Base-by-base conservation (phyloP, 2,888 invertebrate genomes). In the Spatulosminthurus flaviceps region DNA sequence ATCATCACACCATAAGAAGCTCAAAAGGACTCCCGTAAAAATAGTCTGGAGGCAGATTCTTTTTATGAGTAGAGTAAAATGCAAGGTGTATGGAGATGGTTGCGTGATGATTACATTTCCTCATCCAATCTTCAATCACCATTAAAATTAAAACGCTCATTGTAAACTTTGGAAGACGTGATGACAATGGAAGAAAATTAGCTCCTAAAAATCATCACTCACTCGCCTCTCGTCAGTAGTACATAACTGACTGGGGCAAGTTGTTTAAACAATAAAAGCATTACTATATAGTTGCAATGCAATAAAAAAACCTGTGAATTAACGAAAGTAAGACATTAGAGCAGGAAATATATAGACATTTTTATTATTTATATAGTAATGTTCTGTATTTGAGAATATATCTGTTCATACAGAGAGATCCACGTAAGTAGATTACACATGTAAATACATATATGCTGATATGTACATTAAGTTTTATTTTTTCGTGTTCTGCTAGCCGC, bases 71-170 rank as follows among this genome's bases (percentile, higher is more conserved):
- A n/a, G n/a, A n/a, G n/a, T n/a, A n/a, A n/a, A n/a, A n/a, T n/a
- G n/a, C n/a, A n/a, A n/a, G n/a, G n/a, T n/a, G n/a, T n/a, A n/a
- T n/a, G n/a, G n/a, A n/a, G n/a, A n/a, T n/a, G n/a, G n/a, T n/a
- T 4, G 51, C 51, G 51, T 51, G 51, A 51, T 51, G 51, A 19
- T 51, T n/a, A 19, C 9, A 51, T 51, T 51, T 51, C 1, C 7
- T 51, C 16, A 19, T 67, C 28, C 67, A 26, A 26, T 64, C 24
- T 69, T 70, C 70, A 70, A 70, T 70, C 70, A 70, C 41, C 34
- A 41, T 70, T 41, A 70, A 41, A 70, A 70, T 70, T 70, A 70
- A 70, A 70, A 70, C 28, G 41, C 24, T 64, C 26, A 64, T 64
- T 64, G 64, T 64, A 9, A 26, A 64, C n/a, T 11, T 22, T 9